Base-by-base conservation (phyloP, 2,888 invertebrate species). In the Synanthedon formicaeformis region DNA sequence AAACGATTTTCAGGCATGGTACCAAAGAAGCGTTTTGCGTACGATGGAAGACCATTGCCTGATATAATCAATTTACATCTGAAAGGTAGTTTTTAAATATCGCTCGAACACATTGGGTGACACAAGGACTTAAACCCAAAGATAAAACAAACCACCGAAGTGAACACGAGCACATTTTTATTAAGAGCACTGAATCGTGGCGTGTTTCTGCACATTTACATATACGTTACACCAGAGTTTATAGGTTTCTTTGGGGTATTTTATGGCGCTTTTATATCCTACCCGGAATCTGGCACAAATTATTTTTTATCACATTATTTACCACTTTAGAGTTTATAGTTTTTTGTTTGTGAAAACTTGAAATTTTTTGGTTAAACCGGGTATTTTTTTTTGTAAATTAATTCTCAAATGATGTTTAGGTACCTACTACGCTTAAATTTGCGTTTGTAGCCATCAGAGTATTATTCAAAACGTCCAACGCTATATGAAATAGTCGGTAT, bases 31-130 rank as follows among this genome's bases (percentile, higher is more conserved):
- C 80, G 85, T 50, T 82, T 64, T 69, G 81, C 85, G 41, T 86
- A 86, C 71, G 85, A 85, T 56, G 86, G 86, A 57, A 73, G 85
- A 66, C 71, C 67, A 16, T 77, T 86, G 55, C 86, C 87, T 53
- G 85, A 85, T 61, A 60, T 71, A 63, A 86, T 87, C 60, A 83
- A 77, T 57, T 81, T 87, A 66, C 87, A 85, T 71, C 78, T 87
- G 12, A 87, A 87, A 86, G 86, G 86, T 87, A 82, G 72, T 58
- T 18, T 45, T 34, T 2, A 34, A 34, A 34, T 34, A 6, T 34
- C 34, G 34, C 34, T 34, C 34, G 34, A 34, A 10, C 10, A 34
- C 55, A 52, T 52, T 51, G 50, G 59, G 60, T 61, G 6, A 45
- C 14, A 45, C 45, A 13, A 45, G 45, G 14, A 45, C 45, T 13